phyloP scores from a whole-genome alignment of 1,140 invertebrate genomes.

The Procambarus virginalis region DNA sequence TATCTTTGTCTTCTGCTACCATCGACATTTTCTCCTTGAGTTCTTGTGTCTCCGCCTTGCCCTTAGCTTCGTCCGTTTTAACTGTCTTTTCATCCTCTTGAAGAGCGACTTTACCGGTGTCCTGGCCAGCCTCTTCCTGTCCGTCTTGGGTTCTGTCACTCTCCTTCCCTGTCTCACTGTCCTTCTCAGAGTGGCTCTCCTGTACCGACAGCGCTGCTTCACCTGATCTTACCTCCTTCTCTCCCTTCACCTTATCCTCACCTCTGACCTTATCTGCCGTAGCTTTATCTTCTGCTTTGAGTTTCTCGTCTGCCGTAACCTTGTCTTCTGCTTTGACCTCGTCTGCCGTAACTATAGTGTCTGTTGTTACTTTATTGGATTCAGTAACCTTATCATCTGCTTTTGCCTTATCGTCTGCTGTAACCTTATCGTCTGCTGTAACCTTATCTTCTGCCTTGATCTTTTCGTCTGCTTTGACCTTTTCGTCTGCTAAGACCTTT shows the following conservation, averaged over 20 bases:
- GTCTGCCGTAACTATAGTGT: no score
- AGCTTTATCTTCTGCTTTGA: neutral
- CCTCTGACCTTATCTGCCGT: neutral
- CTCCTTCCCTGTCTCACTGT: neutral
- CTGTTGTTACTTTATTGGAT: neutral
- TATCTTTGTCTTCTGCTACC: neutral
- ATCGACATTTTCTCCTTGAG: neutral
- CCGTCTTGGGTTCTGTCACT: neutral
- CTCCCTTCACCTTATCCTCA: neutral
- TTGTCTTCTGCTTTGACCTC: neutral
- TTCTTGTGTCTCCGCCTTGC: neutral
- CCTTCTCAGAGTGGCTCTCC: neutral
- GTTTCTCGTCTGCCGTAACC: neutral
- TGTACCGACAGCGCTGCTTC: neutral
- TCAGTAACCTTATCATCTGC: neutral
- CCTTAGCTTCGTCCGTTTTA: neutral
- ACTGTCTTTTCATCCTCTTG: neutral
- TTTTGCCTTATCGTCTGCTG: neutral
- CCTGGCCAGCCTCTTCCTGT: neutral
- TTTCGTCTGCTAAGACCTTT: neutral
- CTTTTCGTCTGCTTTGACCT: neutral
- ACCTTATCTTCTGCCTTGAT: neutral
- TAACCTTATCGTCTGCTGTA: neutral
- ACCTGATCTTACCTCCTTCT: neutral
- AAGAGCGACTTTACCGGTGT: neutral